phyloP scores from a whole-genome alignment of 2,888 invertebrate genomes.

The Platypus cylindrus region DNA sequence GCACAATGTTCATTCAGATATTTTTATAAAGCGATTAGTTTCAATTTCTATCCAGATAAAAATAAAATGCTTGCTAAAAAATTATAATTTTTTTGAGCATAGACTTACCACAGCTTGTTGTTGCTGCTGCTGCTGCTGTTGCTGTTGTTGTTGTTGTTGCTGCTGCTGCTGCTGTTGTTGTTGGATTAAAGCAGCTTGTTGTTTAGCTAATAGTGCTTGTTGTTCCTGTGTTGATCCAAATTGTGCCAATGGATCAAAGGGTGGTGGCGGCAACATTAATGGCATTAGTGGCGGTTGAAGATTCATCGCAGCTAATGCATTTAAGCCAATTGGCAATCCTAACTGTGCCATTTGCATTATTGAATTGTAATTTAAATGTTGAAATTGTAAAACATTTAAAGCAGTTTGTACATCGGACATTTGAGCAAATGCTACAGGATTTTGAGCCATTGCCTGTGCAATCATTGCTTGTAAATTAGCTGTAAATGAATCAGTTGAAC shows the following conservation, averaged over 20 bases:
- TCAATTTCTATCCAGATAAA: background rate
- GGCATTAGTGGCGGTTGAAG: constrained; percentile 85
- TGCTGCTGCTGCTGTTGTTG: no score
- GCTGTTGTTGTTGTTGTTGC: no score
- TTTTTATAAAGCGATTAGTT: background rate
- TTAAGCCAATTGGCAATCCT: constrained; percentile 66
- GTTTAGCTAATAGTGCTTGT: constrained; percentile 54
- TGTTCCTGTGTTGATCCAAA: constrained; percentile 36
- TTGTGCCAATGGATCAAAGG: constrained; percentile 51
- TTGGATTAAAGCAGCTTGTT: constrained; percentile 59
- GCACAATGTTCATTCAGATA: no score
- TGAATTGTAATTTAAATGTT: constrained; percentile 69
- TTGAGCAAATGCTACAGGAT: constrained; percentile 47
- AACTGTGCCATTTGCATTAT: constrained; percentile 83
- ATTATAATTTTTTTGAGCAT: no score
- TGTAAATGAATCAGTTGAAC: constrained; percentile 42
- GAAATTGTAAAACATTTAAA: constrained; percentile 71
- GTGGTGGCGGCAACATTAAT: constrained; percentile 76
- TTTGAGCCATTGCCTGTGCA: constrained; percentile 35
- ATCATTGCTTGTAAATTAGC: constrained; percentile 38
- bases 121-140: no score
- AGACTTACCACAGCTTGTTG: no score
- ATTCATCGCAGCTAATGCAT: constrained; percentile 87
- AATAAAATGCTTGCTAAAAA: background rate
- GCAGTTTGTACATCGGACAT: constrained; percentile 78